phyloP scores from a whole-genome alignment of 2,888 invertebrate species.

The Synanthedon vespiformis region DNA sequence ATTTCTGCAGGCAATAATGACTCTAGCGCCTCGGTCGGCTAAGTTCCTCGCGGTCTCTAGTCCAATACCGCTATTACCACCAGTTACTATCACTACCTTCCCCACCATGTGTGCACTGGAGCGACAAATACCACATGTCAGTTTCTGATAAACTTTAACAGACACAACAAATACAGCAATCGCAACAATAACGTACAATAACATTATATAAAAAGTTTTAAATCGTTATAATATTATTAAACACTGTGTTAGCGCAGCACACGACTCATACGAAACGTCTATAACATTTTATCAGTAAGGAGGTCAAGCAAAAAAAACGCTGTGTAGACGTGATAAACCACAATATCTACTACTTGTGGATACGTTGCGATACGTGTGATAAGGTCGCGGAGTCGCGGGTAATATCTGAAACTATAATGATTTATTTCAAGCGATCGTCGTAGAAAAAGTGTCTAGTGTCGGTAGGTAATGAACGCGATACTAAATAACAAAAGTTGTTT shows the following conservation, averaged over 20 bases:
- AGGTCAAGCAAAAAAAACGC: slow-evolving; percentile 13
- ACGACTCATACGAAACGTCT: slow-evolving; percentile 1
- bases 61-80: slow-evolving; percentile 64
- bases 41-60: slow-evolving; percentile 64
- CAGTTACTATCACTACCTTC: slow-evolving; percentile 58
- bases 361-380: background rate
- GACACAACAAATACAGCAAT: slow-evolving; percentile 22
- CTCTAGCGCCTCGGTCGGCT: slow-evolving; percentile 59
- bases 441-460: background rate
- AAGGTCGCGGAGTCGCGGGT: background rate
- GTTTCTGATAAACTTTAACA: slow-evolving; percentile 50
- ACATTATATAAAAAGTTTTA: slow-evolving; percentile 2
- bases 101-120: slow-evolving; percentile 59
- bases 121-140: slow-evolving; percentile 48
- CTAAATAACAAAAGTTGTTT: background rate
- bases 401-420: background rate
- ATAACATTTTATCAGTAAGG: slow-evolving; percentile 4
- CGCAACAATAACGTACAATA: slow-evolving; percentile 14
- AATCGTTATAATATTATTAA: background rate
- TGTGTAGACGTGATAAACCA: slow-evolving; percentile 8
- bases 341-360: slow-evolving; percentile 11
- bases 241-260: slow-evolving; percentile 5
- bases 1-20: slow-evolving; percentile 65
- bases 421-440: background rate
- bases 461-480: background rate